phyloP scores from a whole-genome alignment of 2,888 invertebrate species.

The Morpho helenor region DNA sequence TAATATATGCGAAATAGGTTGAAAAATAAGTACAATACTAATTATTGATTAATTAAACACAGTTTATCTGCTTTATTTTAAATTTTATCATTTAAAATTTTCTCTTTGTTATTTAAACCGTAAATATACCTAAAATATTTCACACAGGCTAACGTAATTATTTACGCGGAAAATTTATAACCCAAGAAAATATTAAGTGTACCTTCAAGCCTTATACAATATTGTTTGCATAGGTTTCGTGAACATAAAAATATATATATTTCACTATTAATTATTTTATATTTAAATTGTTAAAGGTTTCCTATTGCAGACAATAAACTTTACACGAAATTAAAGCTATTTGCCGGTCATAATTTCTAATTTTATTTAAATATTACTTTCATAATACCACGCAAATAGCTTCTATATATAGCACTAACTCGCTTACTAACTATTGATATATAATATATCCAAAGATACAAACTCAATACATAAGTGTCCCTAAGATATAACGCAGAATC shows the following conservation, averaged over 20 bases:
- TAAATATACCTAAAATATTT: too few relatives aligned
- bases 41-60: too few relatives aligned
- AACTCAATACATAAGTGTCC: too few relatives aligned
- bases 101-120: too few relatives aligned
- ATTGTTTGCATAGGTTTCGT: slow-evolving; percentile 2
- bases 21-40: too few relatives aligned
- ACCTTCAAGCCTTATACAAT: slow-evolving; percentile 1
- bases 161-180: too few relatives aligned
- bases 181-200: neutral
- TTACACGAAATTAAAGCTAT: slow-evolving; percentile 14
- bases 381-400: slow-evolving; percentile 24
- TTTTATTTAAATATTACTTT: neutral
- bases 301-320: slow-evolving; percentile 42
- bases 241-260: neutral
- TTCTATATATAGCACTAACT: slow-evolving; percentile 32
- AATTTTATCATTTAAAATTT: too few relatives aligned
- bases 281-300: neutral
- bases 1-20: too few relatives aligned
- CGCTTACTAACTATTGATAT: slow-evolving; percentile 48
- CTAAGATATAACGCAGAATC: too few relatives aligned
- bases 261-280: neutral
- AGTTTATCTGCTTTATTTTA: too few relatives aligned
- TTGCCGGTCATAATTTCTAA: slow-evolving; percentile 8
- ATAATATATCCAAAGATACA: too few relatives aligned
- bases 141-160: too few relatives aligned